These are phyloP conservation scores for Fundulus diaphanus DNA, from an alignment of 2,797 vertebrate genomes.

Conservation along the genomic window DNA sequence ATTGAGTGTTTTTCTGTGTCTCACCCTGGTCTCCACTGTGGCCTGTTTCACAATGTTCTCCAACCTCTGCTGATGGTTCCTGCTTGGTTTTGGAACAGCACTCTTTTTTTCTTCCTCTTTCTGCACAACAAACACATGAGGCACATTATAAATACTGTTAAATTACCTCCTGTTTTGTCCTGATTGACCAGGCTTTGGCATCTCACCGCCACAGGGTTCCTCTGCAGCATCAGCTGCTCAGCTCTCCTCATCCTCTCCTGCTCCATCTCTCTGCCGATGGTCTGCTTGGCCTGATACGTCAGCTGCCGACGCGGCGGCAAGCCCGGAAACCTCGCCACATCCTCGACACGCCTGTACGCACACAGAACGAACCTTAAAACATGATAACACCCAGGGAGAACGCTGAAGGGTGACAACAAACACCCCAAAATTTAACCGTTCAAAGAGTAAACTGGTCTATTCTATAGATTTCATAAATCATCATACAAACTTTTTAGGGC, in stretches of 20 bases:
- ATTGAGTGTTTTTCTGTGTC: slow-evolving; percentile 11
- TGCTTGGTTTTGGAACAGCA: slow-evolving; percentile 45
- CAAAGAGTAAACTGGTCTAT: background rate
- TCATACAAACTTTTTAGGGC: too few species aligned
- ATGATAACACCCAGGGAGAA: slow-evolving; percentile 8
- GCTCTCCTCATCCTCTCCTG: slow-evolving; percentile 93
- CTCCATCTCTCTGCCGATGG: slow-evolving; percentile 92
- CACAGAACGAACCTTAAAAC: slow-evolving; percentile 9
- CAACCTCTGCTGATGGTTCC: slow-evolving; percentile 87
- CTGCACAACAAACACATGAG: slow-evolving; percentile 37
- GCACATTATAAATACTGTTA: slow-evolving; percentile 15
- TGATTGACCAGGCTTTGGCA: background rate
- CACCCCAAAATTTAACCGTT: background rate
- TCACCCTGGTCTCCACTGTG: slow-evolving; percentile 84
- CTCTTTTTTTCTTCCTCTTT: slow-evolving; percentile 46
- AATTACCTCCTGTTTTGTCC: background rate
- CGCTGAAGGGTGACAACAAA: slow-evolving; percentile 22
- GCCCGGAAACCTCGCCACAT: slow-evolving; percentile 86
- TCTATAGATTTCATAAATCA: background rate
- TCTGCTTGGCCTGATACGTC: slow-evolving; percentile 96
- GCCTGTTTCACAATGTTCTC: slow-evolving; percentile 85
- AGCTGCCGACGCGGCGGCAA: slow-evolving; percentile 88
- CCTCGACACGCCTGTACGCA: slow-evolving; percentile 86
- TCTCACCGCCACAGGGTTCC: slow-evolving; percentile 75
- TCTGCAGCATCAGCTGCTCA: slow-evolving; percentile 80